A percentile compares a stretch with the other conserved stretches of the same genome.
Conservation (phyloP, 2,113 vertebrate species). For the Pungitius pungitius region DNA sequence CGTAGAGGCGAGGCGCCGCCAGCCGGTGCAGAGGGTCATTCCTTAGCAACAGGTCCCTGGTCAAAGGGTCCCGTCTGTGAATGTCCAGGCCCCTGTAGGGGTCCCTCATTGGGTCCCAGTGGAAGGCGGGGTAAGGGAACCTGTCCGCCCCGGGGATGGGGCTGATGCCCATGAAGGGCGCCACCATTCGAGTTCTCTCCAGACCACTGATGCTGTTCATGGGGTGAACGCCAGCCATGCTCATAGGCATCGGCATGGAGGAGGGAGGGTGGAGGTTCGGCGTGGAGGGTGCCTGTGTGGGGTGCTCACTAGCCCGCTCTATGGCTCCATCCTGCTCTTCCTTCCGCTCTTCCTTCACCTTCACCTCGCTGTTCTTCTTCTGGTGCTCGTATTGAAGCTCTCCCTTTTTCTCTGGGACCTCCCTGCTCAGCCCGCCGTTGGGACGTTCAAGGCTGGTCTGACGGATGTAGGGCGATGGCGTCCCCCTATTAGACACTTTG, state of each 20-base stretch:
- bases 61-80: conserved; percentile 84
- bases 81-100: conserved; percentile 94
- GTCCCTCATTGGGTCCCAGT: conserved; percentile 97
- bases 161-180: conserved; percentile 96
- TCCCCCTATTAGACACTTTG: conserved; percentile 86
- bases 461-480: conserved; percentile 88
- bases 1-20: conserved; percentile 86
- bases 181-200: conserved; percentile 96
- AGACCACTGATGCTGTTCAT: conserved; percentile 91
- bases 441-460: conserved; percentile 81
- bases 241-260: conserved; percentile 89
- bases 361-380: conserved; percentile 92
- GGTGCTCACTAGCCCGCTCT: conserved; percentile 83
- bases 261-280: conserved; percentile 85
- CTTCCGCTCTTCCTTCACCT: conserved; percentile 96
- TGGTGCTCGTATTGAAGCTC: conserved; percentile 87
- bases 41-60: conserved; percentile 89
- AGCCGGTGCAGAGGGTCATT: conserved; percentile 92
- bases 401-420: conserved; percentile 86
- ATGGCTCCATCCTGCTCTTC: conserved; percentile 89
- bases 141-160: conserved; percentile 94
- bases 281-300: conserved; percentile 78
- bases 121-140: conserved; percentile 94
- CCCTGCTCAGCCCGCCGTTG: conserved; percentile 85
- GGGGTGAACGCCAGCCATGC: conserved; percentile 90